phyloP scores from a whole-genome alignment of 2,113 vertebrate genomes.

The Macquaria australasica region DNA sequence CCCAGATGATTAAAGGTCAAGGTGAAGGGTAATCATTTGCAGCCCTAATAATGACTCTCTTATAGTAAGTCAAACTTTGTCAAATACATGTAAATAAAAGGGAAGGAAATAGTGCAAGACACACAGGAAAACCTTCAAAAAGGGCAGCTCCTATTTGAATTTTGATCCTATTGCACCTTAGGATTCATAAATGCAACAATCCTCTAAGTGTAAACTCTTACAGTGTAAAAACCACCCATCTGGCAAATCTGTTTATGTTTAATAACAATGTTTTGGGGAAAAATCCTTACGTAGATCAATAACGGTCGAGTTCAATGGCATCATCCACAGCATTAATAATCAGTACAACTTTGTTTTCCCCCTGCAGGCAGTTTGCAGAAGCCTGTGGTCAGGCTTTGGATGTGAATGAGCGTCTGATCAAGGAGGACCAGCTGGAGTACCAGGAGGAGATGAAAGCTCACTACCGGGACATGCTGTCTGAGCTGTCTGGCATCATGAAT shows the following conservation, averaged over 20 bases:
- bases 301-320: neutral
- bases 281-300: neutral
- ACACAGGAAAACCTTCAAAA: neutral
- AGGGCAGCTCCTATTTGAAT: neutral
- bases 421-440: slow-evolving; percentile 98
- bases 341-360: neutral
- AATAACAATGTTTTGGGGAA: neutral
- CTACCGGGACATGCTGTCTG: slow-evolving; percentile 94
- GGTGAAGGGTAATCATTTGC: too few relatives aligned
- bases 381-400: slow-evolving; percentile 96
- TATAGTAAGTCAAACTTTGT: neutral
- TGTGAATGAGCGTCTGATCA: slow-evolving; percentile 96
- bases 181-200: neutral
- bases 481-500: slow-evolving; percentile 95
- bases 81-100: neutral
- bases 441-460: slow-evolving; percentile 98
- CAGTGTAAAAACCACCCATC: neutral
- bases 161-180: neutral
- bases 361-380: slow-evolving; percentile 94
- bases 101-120: neutral
- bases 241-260: neutral
- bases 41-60: neutral
- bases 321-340: neutral
- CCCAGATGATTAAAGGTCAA: neutral
- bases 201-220: neutral